A percentile compares a stretch with the other conserved stretches of the same genome.
Evolutionary conservation across 2,797 vertebrate species (phyloP).

Genomic region (Cetoscarus ocellatus): DNA sequence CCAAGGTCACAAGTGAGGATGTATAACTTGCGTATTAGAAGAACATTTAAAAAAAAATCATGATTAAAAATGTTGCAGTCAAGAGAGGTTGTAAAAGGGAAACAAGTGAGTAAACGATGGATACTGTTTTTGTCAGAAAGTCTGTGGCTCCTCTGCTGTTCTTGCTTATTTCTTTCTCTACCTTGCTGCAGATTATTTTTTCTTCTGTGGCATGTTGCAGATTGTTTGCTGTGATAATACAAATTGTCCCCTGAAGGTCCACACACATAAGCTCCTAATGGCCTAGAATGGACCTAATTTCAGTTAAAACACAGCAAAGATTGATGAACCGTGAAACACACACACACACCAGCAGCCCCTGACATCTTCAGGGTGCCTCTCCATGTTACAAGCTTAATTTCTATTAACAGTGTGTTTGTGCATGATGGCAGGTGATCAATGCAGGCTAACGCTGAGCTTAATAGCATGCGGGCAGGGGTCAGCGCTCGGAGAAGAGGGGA

Average conservation of each 20-base stretch:
- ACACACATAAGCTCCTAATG: slow-evolving; percentile 59
- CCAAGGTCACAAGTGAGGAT: slow-evolving; percentile 6
- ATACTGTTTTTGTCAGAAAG: slow-evolving; percentile 21
- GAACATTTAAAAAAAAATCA: neutral
- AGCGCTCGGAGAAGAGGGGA: slow-evolving; percentile 56
- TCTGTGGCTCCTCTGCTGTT: slow-evolving; percentile 21
- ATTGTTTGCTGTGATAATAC: slow-evolving; percentile 48
- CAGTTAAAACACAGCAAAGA: slow-evolving; percentile 63
- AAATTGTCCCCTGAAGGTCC: slow-evolving; percentile 66
- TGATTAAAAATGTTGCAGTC: neutral
- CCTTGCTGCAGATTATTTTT: slow-evolving; percentile 33
- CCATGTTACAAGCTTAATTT: slow-evolving; percentile 50
- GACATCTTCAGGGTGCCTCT: slow-evolving; percentile 36
- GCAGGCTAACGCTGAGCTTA: slow-evolving; percentile 63
- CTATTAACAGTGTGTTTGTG: slow-evolving; percentile 51
- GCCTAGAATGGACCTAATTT: slow-evolving; percentile 69
- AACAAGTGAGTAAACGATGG: slow-evolving; percentile 14
- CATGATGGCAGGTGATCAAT: slow-evolving; percentile 71
- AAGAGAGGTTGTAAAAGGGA: neutral
- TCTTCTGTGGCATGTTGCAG: slow-evolving; percentile 37
- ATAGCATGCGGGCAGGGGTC: slow-evolving; percentile 64
- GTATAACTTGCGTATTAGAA: neutral
- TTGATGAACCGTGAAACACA: slow-evolving; percentile 56
- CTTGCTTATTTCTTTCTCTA: slow-evolving; percentile 20
- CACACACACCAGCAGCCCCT: slow-evolving; percentile 32